A percentile compares a stretch with the other conserved stretches of the same genome.
phyloP scores from a whole-genome alignment of 2,888 invertebrate genomes.

The Drosophila birchii region DNA sequence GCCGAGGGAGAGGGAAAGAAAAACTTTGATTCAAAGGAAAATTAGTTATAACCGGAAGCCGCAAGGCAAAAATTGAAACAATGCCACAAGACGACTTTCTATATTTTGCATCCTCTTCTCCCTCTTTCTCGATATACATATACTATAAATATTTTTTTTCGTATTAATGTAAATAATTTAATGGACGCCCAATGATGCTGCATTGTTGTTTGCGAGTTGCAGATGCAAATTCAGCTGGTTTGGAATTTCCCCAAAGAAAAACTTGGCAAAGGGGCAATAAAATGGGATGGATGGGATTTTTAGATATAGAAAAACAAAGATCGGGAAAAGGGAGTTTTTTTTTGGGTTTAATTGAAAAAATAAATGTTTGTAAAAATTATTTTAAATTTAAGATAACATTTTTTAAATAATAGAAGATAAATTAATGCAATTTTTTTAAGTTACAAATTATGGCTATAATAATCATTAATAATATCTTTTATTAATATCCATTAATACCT shows the following conservation, averaged over 20 bases:
- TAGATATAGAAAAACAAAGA: not conserved
- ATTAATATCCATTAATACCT: too few relatives aligned
- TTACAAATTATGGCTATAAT: too few relatives aligned
- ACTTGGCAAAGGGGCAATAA: conserved; percentile 6
- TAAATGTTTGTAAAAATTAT: not conserved
- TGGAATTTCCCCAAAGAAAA: conserved; percentile 27
- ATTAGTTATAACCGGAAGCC: conserved; percentile 68
- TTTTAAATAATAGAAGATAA: too few relatives aligned
- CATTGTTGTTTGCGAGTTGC: conserved; percentile 33
- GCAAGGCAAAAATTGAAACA: conserved; percentile 60
- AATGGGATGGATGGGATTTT: conserved; percentile 11
- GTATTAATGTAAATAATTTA: conserved; percentile 30
- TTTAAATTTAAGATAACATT: not conserved
- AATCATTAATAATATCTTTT: too few relatives aligned
- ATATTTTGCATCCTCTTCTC: conserved; percentile 49
- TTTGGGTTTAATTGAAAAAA: not conserved
- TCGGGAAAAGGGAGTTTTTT: not conserved
- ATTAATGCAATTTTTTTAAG: too few relatives aligned
- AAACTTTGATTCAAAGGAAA: conserved; percentile 64
- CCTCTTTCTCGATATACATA: not conserved
- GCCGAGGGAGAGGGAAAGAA: conserved; percentile 1
- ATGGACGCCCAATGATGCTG: conserved; percentile 40
- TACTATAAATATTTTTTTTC: conserved; percentile 1
- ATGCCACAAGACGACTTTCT: conserved; percentile 68
- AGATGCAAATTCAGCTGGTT: conserved; percentile 38